Base-by-base conservation (phyloP, 2,888 invertebrate species). In the Chelonus formosanus region DNA sequence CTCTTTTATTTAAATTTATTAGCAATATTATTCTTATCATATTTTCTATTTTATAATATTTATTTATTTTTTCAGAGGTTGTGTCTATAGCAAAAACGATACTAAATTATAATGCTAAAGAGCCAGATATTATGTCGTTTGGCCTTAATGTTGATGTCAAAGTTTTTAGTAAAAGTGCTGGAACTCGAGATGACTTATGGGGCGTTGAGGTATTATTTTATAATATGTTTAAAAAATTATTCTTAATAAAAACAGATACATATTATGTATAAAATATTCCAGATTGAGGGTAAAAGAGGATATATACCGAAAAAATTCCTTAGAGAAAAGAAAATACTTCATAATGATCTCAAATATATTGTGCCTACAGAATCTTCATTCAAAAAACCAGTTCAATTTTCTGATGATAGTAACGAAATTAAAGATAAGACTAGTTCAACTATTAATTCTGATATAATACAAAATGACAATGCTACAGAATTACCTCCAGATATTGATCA, bases 101-200 rank as follows among this genome's bases (percentile, higher is more conserved):
- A 56, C 63, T 90, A 60, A 84, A 64, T 45, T 93, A 92, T 79
- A 74, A 62, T 31, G 86, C 89, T 70, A 86, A 79, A 7, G 88
- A 89, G 68, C 76, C 84, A 20, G 86, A 87, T 53, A 84, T 89
- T 65, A 84, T 93, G 67, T 88, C 91, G 5, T 92, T 90, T 82
- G 84, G 81, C 32, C 78, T 78, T 3, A 89, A 90, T 76, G 77
- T 84, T 5, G 84, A 88, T 0, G 89, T 91, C 6, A 85, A 84
- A 55, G 86, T 94, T 70, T 90, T 85, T 76, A 92, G 92, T 81
- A 93, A 93, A 84, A 88, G 89, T 73, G 90, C 90, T 76, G 92
- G 90, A 57, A 84, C 84, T 35, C 85, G 88, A 68, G 65, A 76
- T 32, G 88, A 89, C 69, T 80, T 89, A 57, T 93, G 92, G 92